phyloP scores from a whole-genome alignment of 2,113 vertebrate species.

The Limnothrissa miodon region DNA sequence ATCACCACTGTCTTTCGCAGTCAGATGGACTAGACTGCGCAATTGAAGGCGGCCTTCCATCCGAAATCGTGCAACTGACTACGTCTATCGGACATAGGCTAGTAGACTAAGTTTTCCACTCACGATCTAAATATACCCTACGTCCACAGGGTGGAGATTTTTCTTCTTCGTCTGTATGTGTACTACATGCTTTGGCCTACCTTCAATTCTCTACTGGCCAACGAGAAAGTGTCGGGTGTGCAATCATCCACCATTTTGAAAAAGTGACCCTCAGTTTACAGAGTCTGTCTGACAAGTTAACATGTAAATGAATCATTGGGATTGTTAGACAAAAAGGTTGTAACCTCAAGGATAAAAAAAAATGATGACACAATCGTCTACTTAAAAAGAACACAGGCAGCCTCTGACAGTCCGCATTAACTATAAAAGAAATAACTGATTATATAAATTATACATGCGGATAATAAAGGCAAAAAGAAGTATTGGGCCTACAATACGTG shows the following conservation, averaged over 20 bases:
- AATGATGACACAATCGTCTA: neutral
- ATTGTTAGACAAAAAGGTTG: neutral
- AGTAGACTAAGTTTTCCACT: neutral
- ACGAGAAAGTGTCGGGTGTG: neutral
- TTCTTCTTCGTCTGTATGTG: neutral
- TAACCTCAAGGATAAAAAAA: neutral
- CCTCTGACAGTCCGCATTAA: neutral
- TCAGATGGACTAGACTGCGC: neutral
- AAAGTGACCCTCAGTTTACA: neutral
- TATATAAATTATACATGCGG: neutral
- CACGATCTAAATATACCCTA: neutral
- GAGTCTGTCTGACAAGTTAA: neutral
- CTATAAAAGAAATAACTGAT: neutral
- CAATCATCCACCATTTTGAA: slow-evolving; percentile 17
- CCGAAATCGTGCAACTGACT: neutral
- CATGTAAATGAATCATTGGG: neutral
- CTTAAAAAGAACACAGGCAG: neutral
- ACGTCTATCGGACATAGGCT: neutral
- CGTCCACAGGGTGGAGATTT: neutral
- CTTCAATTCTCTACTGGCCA: neutral
- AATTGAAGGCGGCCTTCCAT: neutral
- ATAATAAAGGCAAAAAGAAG: neutral
- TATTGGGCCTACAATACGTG: too few species aligned
- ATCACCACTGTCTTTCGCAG: neutral
- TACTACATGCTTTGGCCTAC: neutral